Conservation (phyloP, 2,888 invertebrate species). For the Sicus ferrugineus region DNA sequence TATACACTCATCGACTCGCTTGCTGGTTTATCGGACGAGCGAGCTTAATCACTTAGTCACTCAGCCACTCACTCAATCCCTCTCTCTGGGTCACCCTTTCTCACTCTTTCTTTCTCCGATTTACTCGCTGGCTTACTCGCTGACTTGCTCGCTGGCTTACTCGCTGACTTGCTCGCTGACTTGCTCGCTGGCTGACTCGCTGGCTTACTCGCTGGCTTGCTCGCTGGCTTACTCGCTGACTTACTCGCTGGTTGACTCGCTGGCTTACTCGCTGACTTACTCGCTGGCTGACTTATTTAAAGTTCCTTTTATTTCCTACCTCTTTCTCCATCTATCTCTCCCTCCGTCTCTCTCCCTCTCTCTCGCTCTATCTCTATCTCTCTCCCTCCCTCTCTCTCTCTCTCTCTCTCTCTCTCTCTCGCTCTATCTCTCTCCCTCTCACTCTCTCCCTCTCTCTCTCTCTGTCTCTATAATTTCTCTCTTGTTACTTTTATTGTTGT, state of each 20-base stretch:
- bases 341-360: neutral
- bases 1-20: neutral
- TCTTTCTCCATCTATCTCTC: constrained; percentile 10
- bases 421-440: constrained; percentile 47
- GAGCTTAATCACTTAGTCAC: neutral
- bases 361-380: neutral
- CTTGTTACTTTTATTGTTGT: neutral
- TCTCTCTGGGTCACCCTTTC: neutral
- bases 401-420: constrained; percentile 37
- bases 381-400: constrained; percentile 1
- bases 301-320: constrained; percentile 22
- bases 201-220: neutral
- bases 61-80: neutral
- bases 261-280: constrained; percentile 50
- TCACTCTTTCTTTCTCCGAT: neutral
- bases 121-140: neutral
- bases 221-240: neutral
- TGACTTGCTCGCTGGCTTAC: constrained; percentile 41
- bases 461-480: constrained; percentile 10
- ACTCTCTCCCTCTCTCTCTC: constrained; percentile 26
- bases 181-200: constrained; percentile 23
- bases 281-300: too few species aligned
- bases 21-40: too few species aligned
- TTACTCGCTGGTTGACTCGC: constrained; percentile 26
- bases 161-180: constrained; percentile 44